Conservation (phyloP, 2,797 vertebrate genomes). For the Chanos chanos region DNA sequence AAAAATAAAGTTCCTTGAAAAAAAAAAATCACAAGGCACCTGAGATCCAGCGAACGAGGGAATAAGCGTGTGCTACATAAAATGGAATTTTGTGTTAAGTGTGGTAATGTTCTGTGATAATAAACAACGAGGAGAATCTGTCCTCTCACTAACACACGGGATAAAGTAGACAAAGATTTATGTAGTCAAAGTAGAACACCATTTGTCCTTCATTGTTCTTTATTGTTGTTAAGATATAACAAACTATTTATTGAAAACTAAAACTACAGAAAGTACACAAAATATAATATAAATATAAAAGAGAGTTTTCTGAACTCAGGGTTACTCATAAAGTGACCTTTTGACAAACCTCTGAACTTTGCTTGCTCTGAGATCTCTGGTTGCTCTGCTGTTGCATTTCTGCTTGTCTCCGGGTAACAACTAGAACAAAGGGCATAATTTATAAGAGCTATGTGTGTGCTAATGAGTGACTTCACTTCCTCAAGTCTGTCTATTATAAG, state of each 20-base stretch:
- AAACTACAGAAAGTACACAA: neutral
- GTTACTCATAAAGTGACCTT: neutral
- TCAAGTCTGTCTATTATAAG: conserved; percentile 41
- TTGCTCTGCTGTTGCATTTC: conserved; percentile 41
- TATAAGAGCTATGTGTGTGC: conserved; percentile 56
- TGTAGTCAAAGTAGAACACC: too few species aligned
- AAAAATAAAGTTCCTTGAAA: conserved; percentile 20
- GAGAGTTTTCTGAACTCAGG: conserved; percentile 1
- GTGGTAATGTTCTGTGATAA: too few species aligned
- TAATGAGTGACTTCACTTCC: conserved; percentile 56
- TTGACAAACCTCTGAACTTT: conserved; percentile 57
- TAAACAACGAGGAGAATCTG: too few species aligned
- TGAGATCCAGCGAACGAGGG: too few species aligned
- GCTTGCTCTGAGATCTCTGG: conserved; percentile 4
- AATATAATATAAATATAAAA: conserved; percentile 12
- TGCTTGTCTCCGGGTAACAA: conserved; percentile 30
- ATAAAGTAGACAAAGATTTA: too few species aligned
- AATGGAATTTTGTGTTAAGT: too few species aligned
- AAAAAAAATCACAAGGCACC: conserved; percentile 22
- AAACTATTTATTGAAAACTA: too few species aligned
- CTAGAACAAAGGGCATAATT: conserved; percentile 69
- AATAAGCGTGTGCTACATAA: too few species aligned
- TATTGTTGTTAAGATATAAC: too few species aligned
- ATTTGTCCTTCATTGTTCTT: too few species aligned
- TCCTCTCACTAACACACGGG: too few species aligned